Conservation (phyloP, 2,113 vertebrate genomes). For the Cavia porcellus region DNA sequence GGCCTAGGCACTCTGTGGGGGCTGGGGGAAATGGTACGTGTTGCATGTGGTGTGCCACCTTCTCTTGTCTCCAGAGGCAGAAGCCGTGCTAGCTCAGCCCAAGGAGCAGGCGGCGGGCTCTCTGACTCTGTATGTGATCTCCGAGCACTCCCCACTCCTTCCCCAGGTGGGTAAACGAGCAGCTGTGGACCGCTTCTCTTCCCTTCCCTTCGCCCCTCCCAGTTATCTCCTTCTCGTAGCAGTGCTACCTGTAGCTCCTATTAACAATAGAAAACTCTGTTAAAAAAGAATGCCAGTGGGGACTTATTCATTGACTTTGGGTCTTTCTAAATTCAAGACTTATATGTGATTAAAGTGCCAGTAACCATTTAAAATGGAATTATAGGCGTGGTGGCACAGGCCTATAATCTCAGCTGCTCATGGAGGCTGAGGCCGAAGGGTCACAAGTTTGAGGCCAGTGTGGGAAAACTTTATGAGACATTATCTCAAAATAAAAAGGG, state of each 20-base stretch:
- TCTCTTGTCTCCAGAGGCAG: constrained; percentile 88
- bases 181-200: background rate
- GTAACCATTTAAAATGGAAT: background rate
- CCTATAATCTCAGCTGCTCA: background rate
- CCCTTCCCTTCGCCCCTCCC: background rate
- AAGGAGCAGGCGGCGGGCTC: constrained; percentile 90
- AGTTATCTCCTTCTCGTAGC: background rate
- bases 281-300: background rate
- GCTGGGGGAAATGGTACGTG: background rate
- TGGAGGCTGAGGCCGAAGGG: background rate
- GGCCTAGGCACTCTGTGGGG: background rate
- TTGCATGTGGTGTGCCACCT: background rate
- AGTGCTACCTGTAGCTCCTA: background rate
- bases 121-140: constrained; percentile 93
- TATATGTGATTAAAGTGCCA: background rate
- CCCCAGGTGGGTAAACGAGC: constrained; percentile 88
- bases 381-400: background rate
- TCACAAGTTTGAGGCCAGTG: background rate
- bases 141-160: constrained; percentile 90
- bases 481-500: too few species aligned
- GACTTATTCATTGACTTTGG: constrained; percentile 25
- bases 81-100: constrained; percentile 87
- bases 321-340: constrained; percentile 46
- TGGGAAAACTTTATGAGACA: too few species aligned
- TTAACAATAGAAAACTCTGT: constrained; percentile 16